Conservation (phyloP, 1,140 invertebrate species). For the Lanistes nyassanus region DNA sequence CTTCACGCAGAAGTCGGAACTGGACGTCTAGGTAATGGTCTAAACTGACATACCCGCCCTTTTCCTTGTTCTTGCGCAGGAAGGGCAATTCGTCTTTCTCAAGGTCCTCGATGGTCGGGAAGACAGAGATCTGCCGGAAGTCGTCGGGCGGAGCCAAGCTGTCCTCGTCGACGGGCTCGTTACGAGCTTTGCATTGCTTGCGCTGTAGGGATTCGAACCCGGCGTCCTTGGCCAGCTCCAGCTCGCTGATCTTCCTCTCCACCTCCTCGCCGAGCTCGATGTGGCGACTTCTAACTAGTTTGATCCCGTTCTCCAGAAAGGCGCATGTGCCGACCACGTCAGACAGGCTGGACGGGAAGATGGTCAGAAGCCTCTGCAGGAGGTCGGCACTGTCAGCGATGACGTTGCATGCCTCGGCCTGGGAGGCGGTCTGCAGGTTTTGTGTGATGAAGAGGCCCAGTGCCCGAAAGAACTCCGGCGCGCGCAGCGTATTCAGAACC, state of each 20-base stretch:
- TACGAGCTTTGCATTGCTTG: not conserved
- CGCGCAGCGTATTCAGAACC: conserved; percentile 5
- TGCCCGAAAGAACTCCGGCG: not conserved
- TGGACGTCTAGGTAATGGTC: conserved; percentile 83
- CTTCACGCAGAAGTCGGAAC: conserved; percentile 80
- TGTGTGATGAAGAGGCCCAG: conserved; percentile 5
- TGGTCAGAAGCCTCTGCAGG: not conserved
- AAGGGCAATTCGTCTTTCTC: conserved; percentile 57
- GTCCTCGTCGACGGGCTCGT: conserved; percentile 12
- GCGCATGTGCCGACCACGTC: conserved; percentile 1
- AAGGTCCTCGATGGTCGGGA: conserved; percentile 58
- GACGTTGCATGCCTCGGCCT: not conserved
- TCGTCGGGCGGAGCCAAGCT: conserved; percentile 51
- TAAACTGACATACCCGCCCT: conserved; percentile 73
- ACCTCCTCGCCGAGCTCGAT: not conserved
- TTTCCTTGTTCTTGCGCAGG: conserved; percentile 71
- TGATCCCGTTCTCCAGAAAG: conserved; percentile 4
- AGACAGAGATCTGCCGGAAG: conserved; percentile 56
- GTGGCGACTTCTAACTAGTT: not conserved
- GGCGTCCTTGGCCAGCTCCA: conserved; percentile 7
- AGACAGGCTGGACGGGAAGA: conserved; percentile 5
- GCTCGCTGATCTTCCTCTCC: not conserved
- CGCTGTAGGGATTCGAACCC: not conserved
- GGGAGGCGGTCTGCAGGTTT: not conserved
- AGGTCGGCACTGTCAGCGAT: conserved; percentile 16